phyloP scores from a whole-genome alignment of 2,888 invertebrate genomes.

The Empis stercorea region DNA sequence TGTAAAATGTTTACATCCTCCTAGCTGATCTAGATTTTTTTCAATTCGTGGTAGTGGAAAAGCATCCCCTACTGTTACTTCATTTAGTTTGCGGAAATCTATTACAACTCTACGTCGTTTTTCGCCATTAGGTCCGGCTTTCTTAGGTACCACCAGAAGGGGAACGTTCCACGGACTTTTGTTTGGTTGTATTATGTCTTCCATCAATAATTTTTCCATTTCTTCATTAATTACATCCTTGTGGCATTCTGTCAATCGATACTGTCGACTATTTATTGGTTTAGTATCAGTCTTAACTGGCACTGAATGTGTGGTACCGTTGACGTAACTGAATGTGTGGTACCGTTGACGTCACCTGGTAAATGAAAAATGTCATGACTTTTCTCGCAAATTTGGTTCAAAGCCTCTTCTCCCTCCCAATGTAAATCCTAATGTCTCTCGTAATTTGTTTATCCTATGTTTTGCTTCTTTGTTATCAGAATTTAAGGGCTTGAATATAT shows the following conservation, averaged over 20 bases:
- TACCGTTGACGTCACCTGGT: too few species aligned
- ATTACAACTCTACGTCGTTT: slow-evolving; percentile 18
- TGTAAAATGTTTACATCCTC: slow-evolving; percentile 10
- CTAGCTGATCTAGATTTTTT: slow-evolving; percentile 11
- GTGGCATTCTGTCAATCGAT: slow-evolving; percentile 5
- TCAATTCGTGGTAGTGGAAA: slow-evolving; percentile 14
- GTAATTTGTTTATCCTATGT: too few species aligned
- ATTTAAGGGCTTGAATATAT: too few species aligned
- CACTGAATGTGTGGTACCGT: too few species aligned
- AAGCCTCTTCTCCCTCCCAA: too few species aligned
- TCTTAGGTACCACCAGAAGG: slow-evolving; percentile 18
- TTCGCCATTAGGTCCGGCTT: slow-evolving; percentile 13
- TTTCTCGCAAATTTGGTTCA: too few species aligned
- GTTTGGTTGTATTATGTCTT: slow-evolving; percentile 4
- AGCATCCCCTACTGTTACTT: slow-evolving; percentile 13
- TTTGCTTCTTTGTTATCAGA: too few species aligned
- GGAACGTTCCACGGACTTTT: slow-evolving; percentile 13
- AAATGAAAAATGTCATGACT: too few species aligned
- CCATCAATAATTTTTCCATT: slow-evolving; percentile 3
- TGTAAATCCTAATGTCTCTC: too few species aligned
- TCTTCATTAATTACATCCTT: slow-evolving; percentile 12
- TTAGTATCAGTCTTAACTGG: too few species aligned
- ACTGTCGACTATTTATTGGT: slow-evolving; percentile 6
- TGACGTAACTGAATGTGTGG: too few species aligned
- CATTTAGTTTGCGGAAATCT: slow-evolving; percentile 15